Percentiles rank a stretch among this genome's conserved stretches.
Evolutionary conservation across 2,888 invertebrate species (phyloP).

Genomic region (Geotrupes spiniger): DNA sequence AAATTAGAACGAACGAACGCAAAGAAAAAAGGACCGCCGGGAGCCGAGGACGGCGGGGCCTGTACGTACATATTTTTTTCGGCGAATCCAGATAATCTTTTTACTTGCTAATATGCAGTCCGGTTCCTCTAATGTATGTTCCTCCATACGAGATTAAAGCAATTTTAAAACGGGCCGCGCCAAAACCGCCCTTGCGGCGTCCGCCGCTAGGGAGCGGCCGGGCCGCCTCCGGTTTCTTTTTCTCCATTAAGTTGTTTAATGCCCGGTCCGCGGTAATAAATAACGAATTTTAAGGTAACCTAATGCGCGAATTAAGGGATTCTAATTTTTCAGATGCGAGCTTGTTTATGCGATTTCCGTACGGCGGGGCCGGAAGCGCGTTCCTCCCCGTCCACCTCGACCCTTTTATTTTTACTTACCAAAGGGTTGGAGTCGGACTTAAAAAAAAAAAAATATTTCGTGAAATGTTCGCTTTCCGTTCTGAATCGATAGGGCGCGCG

Average conservation of each 20-base stretch:
- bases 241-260: slow-evolving; percentile 35
- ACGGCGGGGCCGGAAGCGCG: neutral
- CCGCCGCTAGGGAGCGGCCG: neutral
- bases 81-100: slow-evolving; percentile 39
- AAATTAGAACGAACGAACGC: slow-evolving; percentile 2
- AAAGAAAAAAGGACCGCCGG: neutral
- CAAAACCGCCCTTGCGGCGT: slow-evolving; percentile 33
- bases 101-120: slow-evolving; percentile 44
- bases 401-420: slow-evolving; percentile 1
- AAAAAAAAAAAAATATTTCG: no score
- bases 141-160: slow-evolving; percentile 41
- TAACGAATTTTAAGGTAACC: slow-evolving; percentile 45
- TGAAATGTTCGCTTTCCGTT: no score
- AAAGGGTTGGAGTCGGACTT: no score
- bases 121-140: slow-evolving; percentile 35
- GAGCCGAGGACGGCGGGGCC: neutral
- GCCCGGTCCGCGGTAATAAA: slow-evolving; percentile 37
- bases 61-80: slow-evolving; percentile 14
- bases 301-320: slow-evolving; percentile 41
- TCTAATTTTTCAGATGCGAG: slow-evolving; percentile 39
- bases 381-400: neutral
- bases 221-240: slow-evolving; percentile 32
- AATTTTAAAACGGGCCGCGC: slow-evolving; percentile 38
- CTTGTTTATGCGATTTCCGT: slow-evolving; percentile 1
- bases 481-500: slow-evolving; percentile 2